Evolutionary conservation across 23 tunicate species (phyloP).

Genomic region (Aplidium turbinatum): DNA sequence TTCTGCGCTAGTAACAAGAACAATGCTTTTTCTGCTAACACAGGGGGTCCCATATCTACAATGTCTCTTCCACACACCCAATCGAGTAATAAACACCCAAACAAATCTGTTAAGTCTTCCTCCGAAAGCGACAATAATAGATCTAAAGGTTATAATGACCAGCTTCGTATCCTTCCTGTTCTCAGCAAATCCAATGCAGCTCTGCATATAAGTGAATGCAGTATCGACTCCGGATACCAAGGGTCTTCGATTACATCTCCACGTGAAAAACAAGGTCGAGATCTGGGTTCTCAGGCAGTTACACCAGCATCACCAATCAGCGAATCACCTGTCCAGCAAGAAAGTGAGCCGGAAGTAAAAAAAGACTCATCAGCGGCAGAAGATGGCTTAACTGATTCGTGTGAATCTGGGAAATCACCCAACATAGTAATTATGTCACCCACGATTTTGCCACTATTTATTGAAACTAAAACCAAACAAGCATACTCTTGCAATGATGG

Average conservation of each 20-base stretch:
- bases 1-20: background rate
- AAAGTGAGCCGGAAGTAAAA: background rate
- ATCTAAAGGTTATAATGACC: background rate
- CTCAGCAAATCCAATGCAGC: constrained; percentile 26
- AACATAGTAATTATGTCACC: too few relatives aligned
- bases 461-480: too few relatives aligned
- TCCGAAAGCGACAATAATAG: constrained; percentile 21
- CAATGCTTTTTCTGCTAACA: background rate
- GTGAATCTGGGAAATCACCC: too few relatives aligned
- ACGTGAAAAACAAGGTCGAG: constrained; percentile 35
- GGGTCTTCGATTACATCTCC: constrained; percentile 46
- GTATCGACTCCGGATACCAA: constrained; percentile 77
- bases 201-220: constrained; percentile 59
- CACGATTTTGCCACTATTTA: too few relatives aligned
- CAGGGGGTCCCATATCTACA: constrained; percentile 9
- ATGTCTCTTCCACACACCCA: constrained; percentile 22
- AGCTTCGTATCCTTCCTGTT: background rate
- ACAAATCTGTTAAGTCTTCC: constrained; percentile 28
- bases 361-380: too few relatives aligned
- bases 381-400: too few relatives aligned
- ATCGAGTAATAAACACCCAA: background rate
- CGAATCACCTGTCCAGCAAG: constrained; percentile 23
- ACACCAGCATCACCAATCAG: constrained; percentile 54
- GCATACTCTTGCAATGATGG: too few relatives aligned
- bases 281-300: constrained; percentile 39